Percentiles rank a stretch among this genome's conserved stretches.
These are phyloP conservation scores for Echinops telfairi DNA, from an alignment of 2,113 vertebrate species.

Conservation along the genomic window DNA sequence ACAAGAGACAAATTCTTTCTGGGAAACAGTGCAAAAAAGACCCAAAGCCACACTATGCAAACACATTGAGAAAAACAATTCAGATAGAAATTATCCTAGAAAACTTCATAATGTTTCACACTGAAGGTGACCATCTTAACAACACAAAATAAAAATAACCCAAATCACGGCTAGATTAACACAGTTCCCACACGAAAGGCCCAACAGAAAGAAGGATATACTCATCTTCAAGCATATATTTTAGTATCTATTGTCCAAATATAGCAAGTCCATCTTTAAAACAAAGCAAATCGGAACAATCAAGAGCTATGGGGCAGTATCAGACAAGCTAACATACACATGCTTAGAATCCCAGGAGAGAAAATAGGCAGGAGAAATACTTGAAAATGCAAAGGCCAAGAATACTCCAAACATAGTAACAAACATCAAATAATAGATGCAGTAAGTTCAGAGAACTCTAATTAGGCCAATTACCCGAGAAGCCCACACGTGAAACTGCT, in stretches of 20 bases:
- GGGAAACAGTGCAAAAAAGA: neutral
- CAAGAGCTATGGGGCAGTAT: neutral
- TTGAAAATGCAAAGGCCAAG: no score
- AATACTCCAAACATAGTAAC: no score
- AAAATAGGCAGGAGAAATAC: no score
- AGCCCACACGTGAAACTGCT: neutral
- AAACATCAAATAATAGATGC: no score
- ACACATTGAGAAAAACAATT: neutral
- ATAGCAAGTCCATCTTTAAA: neutral
- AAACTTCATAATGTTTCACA: neutral
- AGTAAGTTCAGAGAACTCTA: neutral
- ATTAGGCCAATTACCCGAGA: neutral
- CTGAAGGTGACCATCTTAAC: neutral
- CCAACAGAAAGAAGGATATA: neutral
- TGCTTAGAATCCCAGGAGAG: neutral
- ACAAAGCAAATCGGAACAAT: neutral
- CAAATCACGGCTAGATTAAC: neutral
- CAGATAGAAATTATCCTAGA: neutral
- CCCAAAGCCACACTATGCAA: neutral
- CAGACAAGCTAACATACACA: neutral
- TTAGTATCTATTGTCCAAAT: neutral
- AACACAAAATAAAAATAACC: neutral
- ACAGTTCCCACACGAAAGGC: neutral
- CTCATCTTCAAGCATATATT: neutral
- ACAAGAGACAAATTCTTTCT: neutral